phyloP scores from a whole-genome alignment of 30 jellyfish, hydroid and myxozoan genomes.

The Mastigias papua region DNA sequence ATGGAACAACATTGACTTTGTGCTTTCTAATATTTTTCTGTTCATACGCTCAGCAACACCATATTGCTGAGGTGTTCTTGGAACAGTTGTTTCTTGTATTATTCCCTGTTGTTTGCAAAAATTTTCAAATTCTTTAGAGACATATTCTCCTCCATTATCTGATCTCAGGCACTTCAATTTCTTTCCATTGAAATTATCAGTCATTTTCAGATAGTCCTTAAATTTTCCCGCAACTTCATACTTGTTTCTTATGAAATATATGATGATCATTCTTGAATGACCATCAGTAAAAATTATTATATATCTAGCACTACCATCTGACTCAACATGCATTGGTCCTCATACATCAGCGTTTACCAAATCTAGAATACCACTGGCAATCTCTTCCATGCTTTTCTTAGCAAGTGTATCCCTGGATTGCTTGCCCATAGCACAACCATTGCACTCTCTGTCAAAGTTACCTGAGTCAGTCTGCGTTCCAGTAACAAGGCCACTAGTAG shows the following conservation, averaged over 20 bases:
- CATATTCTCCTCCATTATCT: conserved; percentile 51
- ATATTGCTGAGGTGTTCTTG: conserved; percentile 64
- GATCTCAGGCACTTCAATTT: conserved; percentile 24
- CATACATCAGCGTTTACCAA: conserved; percentile 35
- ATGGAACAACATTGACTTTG: conserved; percentile 63
- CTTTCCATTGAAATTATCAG: conserved; percentile 28
- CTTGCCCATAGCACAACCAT: background rate
- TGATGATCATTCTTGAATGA: conserved; percentile 26
- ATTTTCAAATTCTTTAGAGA: conserved; percentile 20
- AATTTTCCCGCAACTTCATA: conserved; percentile 44
- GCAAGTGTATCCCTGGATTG: background rate
- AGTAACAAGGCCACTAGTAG: conserved; percentile 28
- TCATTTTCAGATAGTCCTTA: conserved; percentile 12
- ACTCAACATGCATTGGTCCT: conserved; percentile 31
- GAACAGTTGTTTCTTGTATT: conserved; percentile 51
- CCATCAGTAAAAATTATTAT: conserved; percentile 52
- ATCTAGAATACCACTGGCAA: conserved; percentile 35
- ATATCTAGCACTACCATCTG: conserved; percentile 55
- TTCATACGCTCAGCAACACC: conserved; percentile 59
- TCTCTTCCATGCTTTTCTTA: conserved; percentile 35
- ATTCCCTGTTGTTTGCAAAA: conserved; percentile 60
- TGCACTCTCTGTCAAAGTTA: conserved; percentile 38
- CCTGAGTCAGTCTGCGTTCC: conserved; percentile 38
- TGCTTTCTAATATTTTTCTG: conserved; percentile 29
- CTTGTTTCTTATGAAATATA: conserved; percentile 23